Conservation (phyloP, 2,797 vertebrate genomes). For the Xiphophorus birchmanni region DNA sequence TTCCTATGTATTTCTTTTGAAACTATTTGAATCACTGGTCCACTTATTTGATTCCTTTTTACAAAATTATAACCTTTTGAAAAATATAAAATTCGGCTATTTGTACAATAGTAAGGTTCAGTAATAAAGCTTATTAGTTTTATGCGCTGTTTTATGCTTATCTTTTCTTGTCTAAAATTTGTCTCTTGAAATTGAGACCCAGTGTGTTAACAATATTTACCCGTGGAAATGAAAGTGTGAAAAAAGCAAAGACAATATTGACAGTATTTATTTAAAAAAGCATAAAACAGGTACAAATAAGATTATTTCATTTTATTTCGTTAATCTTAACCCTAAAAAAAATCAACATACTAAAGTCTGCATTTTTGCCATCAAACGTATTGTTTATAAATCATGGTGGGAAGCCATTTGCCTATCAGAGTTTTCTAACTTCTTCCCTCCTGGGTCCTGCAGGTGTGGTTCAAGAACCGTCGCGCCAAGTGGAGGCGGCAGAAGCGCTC, state of each 20-base stretch:
- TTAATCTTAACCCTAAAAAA: background rate
- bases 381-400: no score
- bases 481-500: conserved; percentile 97
- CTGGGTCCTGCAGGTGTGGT: conserved; percentile 89
- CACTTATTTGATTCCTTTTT: background rate
- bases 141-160: background rate
- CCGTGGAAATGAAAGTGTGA: background rate
- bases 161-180: background rate
- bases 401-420: background rate
- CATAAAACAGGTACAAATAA: background rate
- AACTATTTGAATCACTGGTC: background rate
- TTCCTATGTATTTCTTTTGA: background rate
- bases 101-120: background rate
- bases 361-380: background rate
- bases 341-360: background rate
- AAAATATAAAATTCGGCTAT: background rate
- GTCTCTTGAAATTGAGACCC: background rate
- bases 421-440: background rate
- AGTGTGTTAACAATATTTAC: background rate
- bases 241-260: background rate
- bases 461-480: conserved; percentile 98
- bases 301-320: background rate
- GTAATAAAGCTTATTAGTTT: background rate
- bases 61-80: background rate
- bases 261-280: background rate